Evolutionary conservation across 2,113 vertebrate genomes (phyloP).

Genomic region (Callipepla californica): DNA sequence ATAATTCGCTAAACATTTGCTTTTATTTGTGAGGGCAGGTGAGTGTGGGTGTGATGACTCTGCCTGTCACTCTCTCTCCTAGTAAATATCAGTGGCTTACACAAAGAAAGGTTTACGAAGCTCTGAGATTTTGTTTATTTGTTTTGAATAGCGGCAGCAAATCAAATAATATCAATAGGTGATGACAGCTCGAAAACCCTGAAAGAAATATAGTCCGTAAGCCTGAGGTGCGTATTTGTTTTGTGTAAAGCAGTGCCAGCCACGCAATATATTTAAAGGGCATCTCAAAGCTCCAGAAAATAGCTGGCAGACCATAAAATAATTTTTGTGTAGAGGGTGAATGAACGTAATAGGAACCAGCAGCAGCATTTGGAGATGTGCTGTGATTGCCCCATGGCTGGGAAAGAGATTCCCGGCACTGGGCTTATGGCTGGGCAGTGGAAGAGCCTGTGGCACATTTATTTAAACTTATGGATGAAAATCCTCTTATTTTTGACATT

Average conservation of each 20-base stretch:
- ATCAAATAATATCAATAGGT: constrained; percentile 72
- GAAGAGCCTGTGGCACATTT: too few relatives aligned
- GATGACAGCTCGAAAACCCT: constrained; percentile 18
- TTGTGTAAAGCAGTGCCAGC: background rate
- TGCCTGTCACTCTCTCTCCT: constrained; percentile 17
- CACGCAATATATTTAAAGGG: constrained; percentile 50
- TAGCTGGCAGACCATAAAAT: background rate
- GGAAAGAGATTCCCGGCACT: background rate
- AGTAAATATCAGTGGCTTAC: constrained; percentile 47
- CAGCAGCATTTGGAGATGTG: rapidly evolving
- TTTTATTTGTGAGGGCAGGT: background rate
- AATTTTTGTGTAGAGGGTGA: background rate
- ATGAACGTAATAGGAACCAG: background rate
- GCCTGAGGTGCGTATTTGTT: constrained; percentile 27
- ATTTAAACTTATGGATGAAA: background rate
- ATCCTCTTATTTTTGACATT: rapidly evolving
- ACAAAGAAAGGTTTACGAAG: constrained; percentile 41
- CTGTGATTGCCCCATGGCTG: background rate
- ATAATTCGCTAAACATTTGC: background rate
- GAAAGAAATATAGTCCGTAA: constrained; percentile 1
- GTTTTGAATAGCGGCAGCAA: constrained; percentile 33
- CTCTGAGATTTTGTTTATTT: constrained; percentile 63
- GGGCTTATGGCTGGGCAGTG: background rate
- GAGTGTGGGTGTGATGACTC: background rate
- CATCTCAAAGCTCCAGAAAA: constrained; percentile 35